Percentiles rank a stretch among this genome's conserved stretches.
Conservation (phyloP, 2,113 vertebrate species). For the Atherinomorus stipes region DNA sequence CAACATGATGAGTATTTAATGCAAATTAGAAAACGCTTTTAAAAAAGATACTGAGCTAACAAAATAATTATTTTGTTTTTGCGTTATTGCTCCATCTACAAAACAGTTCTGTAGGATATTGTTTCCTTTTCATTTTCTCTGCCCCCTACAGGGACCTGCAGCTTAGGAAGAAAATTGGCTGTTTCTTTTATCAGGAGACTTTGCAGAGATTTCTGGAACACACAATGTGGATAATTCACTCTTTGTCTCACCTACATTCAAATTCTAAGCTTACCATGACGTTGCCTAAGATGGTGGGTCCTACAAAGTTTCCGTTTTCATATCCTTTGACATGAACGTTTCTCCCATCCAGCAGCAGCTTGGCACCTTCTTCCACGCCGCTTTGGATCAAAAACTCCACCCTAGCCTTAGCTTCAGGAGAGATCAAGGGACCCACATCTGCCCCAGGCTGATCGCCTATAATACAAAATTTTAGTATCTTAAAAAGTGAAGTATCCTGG, state of each 20-base stretch:
- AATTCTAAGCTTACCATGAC: constrained; percentile 84
- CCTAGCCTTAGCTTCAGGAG: constrained; percentile 88
- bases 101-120: not conserved
- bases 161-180: not conserved
- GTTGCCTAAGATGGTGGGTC: constrained; percentile 91
- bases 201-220: not conserved
- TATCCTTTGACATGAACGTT: constrained; percentile 93
- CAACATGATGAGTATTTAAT: not conserved
- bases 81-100: not conserved
- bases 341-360: constrained; percentile 93
- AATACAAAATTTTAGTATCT: not conserved
- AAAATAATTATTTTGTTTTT: not conserved
- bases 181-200: not conserved
- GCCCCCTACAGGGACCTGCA: not conserved
- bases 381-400: constrained; percentile 91
- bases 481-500: not conserved
- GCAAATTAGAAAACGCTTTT: constrained; percentile 6
- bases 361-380: constrained; percentile 91
- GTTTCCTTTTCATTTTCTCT: not conserved
- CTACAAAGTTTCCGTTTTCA: constrained; percentile 98
- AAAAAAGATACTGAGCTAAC: constrained; percentile 4
- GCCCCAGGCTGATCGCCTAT: constrained; percentile 94
- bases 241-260: not conserved
- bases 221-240: not conserved
- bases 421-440: constrained; percentile 95